A percentile compares a stretch with the other conserved stretches of the same genome.
Conservation (phyloP, 1,140 invertebrate species). For the Nephila pilipes region DNA sequence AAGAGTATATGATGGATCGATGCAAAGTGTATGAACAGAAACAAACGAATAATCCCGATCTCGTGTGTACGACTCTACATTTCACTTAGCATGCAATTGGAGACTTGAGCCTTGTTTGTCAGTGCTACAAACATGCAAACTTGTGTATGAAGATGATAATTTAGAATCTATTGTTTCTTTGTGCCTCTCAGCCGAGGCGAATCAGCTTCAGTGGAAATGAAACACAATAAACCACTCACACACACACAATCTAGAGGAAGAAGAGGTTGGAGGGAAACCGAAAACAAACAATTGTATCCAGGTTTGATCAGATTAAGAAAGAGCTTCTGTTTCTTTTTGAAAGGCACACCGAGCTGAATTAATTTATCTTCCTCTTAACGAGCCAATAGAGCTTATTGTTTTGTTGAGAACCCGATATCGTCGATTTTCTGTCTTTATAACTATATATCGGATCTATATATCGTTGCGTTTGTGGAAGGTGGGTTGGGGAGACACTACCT, state of each 20-base stretch:
- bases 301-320: slow-evolving; percentile 49
- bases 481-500: background rate
- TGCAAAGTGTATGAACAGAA: slow-evolving; percentile 8
- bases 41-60: slow-evolving; percentile 43
- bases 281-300: slow-evolving; percentile 67
- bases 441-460: background rate
- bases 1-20: slow-evolving; percentile 11
- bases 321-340: slow-evolving; percentile 37
- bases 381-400: slow-evolving; percentile 31
- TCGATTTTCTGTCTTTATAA: background rate
- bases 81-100: slow-evolving; percentile 61
- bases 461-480: background rate
- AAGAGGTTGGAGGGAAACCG: background rate
- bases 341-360: background rate
- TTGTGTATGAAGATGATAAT: slow-evolving; percentile 54
- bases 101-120: slow-evolving; percentile 39
- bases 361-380: slow-evolving; percentile 61
- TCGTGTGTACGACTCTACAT: slow-evolving; percentile 47
- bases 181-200: background rate
- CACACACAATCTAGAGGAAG: background rate
- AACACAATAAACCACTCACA: slow-evolving; percentile 65
- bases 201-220: slow-evolving; percentile 13
- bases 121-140: slow-evolving; percentile 70
- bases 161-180: slow-evolving; percentile 66
- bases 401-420: background rate